Percentiles rank a stretch among this genome's conserved stretches.
These are phyloP conservation scores for Drosophila helvetica DNA, from an alignment of 2,888 invertebrate genomes.

Conservation along the genomic window DNA sequence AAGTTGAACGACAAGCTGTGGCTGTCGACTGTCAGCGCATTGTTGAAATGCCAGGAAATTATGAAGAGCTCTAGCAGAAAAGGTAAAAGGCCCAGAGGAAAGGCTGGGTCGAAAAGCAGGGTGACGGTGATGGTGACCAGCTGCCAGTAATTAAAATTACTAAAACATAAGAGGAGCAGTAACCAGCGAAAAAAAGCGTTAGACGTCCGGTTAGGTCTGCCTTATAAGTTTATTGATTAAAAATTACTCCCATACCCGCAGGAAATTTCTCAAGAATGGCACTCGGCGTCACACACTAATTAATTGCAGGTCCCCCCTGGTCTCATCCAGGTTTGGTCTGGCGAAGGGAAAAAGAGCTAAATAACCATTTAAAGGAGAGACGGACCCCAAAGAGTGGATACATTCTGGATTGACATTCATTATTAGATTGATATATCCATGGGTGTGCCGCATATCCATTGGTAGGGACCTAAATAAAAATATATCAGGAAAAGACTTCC, in stretches of 20 bases:
- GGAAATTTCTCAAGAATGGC: background rate
- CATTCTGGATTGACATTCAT: too few relatives aligned
- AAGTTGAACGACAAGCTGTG: constrained; percentile 75
- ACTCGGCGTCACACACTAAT: background rate
- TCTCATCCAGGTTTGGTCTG: background rate
- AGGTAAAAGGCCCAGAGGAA: background rate
- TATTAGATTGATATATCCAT: too few relatives aligned
- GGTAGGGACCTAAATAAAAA: too few relatives aligned
- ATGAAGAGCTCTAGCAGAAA: constrained; percentile 51
- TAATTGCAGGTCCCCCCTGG: background rate
- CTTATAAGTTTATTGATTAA: constrained; percentile 79
- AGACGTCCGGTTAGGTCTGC: constrained; percentile 36
- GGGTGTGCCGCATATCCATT: too few relatives aligned
- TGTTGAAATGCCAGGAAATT: constrained; percentile 77
- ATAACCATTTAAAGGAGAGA: too few relatives aligned
- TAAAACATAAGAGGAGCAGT: constrained; percentile 44
- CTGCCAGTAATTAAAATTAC: constrained; percentile 77
- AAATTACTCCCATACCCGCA: constrained; percentile 63
- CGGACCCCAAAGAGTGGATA: too few relatives aligned
- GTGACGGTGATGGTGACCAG: constrained; percentile 27
- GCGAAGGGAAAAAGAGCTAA: too few relatives aligned
- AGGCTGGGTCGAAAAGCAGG: background rate
- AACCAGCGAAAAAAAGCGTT: constrained; percentile 20
- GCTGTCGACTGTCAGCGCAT: constrained; percentile 54
- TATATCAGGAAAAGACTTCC: too few relatives aligned